Percentiles rank a stretch among this genome's conserved stretches.
These are phyloP conservation scores for Balanococcus diminutus DNA, from an alignment of 2,888 invertebrate species.

Conservation along the genomic window DNA sequence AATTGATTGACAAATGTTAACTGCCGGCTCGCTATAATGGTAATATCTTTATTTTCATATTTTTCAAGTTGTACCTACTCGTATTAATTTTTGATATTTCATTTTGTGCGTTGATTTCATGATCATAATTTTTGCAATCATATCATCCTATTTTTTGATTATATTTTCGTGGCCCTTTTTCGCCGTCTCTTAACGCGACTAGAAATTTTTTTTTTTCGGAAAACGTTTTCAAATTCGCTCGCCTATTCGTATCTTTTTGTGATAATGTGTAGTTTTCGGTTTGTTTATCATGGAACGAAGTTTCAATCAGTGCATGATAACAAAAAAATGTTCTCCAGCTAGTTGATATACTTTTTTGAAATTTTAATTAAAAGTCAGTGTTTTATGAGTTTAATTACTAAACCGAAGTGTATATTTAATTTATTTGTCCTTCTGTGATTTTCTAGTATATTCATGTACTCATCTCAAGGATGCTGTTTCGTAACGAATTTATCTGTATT, in stretches of 20 bases:
- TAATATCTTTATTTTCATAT: not conserved
- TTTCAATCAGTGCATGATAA: not conserved
- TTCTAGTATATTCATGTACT: not conserved
- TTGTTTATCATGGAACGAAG: not conserved
- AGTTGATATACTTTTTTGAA: not conserved
- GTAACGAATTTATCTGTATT: not conserved
- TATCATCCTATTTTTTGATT: not conserved
- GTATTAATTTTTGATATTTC: not conserved
- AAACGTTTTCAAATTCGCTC: not conserved
- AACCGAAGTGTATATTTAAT: not conserved
- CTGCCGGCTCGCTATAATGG: slow-evolving; percentile 4
- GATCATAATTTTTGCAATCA: slow-evolving; percentile 27
- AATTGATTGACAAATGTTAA: not conserved
- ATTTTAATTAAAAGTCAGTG: not conserved
- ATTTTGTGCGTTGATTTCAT: not conserved
- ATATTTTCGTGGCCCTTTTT: not conserved
- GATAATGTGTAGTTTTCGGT: not conserved
- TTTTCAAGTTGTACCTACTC: not conserved
- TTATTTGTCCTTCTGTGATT: not conserved
- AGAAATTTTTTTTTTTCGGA: not conserved
- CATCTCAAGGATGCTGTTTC: not conserved
- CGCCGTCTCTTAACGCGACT: not conserved
- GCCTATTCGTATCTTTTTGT: not conserved
- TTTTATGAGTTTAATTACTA: not conserved
- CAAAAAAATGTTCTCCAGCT: not conserved